Evolutionary conservation across 1,140 invertebrate genomes (phyloP), one percentile per base, ranked within the genome.

Genomic region (Euwallacea similis): DNA sequence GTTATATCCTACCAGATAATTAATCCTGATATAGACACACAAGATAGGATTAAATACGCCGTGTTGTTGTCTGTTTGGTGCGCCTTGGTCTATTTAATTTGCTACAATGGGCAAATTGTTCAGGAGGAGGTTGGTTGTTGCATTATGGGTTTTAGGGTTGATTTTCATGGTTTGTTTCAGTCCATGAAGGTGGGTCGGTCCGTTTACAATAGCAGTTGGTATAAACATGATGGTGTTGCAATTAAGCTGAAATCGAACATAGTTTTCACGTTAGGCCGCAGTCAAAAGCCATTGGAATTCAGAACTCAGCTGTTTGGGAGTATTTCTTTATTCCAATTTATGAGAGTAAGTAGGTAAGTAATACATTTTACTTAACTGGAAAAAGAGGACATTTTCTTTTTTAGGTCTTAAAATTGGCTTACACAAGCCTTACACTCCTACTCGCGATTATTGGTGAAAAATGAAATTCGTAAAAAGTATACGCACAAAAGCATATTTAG

Each of bases 181-280:
- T 42, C 68, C 10, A 9, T 63, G 42, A 70, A 63, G 9, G 41
- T 70, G 7, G 59, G 55, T 9, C 13, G 55, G 4, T n/a, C 68
- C 7, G 46, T 70, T 33, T 70, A 46, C 42, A 62, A 70, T 7
- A 70, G 68, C 44, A 9, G 63, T 2, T 66, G 69, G 54, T 59
- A 65, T 21, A n/a, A 67, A 15, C 21, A 47, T n/a, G 43, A 15
- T 46, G 13, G 2, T 15, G 16, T 43, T 7, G 21, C 59, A 61
- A n/a, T 61, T 42, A 41, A 53, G 53, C n/a, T 54, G 16, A 65
- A 65, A 9, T 10, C n/a, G 15, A 7, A 41, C 16, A 6, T 65
- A 42, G 41, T 65, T 7, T 53, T 65, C 33, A 47, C 63, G 11
- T 33, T 65, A n/a, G 46, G 13, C 13, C 16, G 63, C 50, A 41